Base-by-base conservation (phyloP, 2,797 vertebrate genomes). In the Phylloscopus collybita region DNA sequence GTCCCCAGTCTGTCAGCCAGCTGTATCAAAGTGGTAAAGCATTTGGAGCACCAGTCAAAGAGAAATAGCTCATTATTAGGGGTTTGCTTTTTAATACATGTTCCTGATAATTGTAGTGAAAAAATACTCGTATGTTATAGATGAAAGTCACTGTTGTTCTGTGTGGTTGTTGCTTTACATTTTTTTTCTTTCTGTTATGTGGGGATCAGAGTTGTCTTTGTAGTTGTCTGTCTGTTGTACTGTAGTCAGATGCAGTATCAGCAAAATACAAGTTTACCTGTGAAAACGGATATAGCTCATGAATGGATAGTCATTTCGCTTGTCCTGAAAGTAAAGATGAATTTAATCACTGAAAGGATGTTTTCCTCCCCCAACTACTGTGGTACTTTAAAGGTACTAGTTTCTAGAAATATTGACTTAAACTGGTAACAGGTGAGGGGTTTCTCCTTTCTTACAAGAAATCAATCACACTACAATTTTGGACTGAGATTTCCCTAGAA, bases 141-240 rank as follows among this genome's bases (percentile, higher is more conserved):
- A 17, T 44, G 15, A 23, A 42, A 27, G 10, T 70, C 13, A 27
- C 40, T 65, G 25, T 38, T 86, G 21, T 32, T 83, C 11, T n/a
- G 0, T 0, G 0, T 59, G 3, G 19, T 1, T 78, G 80, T 80
- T 78, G n/a, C 45, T 50, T 61, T 74, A 6, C 29, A 6, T n/a
- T 82, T 71, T 44, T 29, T 65, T 29, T 36, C 5, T 56, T 8
- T 49, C 34, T 53, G n/a, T 51, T 92, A 11, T 0, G 0, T 51
- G 61, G 13, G 25, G 9, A 34, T 69, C 40, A 19, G 51, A n/a
- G 44, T 20, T 83, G 69, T 38, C 25, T 54, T 2, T 32, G 17
- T 54, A 21, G 32, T 6, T 70, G 11, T 66, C n/a, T 78, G 15
- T 36, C 16, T 11, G 10, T 59, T 75, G 69, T 32, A 32, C 6